phyloP scores from a whole-genome alignment of 2,797 vertebrate genomes.

The Pterois miles region DNA sequence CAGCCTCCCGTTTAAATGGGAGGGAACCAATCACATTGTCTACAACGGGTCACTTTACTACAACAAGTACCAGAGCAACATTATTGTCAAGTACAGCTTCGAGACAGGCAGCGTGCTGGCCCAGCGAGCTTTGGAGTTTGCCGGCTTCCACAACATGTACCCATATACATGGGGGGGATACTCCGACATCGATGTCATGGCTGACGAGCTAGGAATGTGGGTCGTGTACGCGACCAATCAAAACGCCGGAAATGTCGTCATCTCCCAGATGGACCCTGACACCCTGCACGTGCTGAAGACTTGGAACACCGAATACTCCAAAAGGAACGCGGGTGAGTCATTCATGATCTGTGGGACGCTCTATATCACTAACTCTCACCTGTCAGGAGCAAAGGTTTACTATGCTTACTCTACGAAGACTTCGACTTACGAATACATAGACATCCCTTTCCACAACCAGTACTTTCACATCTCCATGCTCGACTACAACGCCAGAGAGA shows the following conservation, averaged over 20 bases:
- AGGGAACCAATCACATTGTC: conserved; percentile 97
- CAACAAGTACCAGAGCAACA: conserved; percentile 99
- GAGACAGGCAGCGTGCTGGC: conserved; percentile 91
- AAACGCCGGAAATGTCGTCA: conserved; percentile 97
- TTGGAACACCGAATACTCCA: conserved; percentile 97
- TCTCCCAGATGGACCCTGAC: conserved; percentile 93
- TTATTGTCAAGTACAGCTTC: conserved; percentile 97
- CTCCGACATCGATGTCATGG: conserved; percentile 98
- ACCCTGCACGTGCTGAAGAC: conserved; percentile 93
- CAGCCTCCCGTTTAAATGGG: conserved; percentile 98
- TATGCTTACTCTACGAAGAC: conserved; percentile 97
- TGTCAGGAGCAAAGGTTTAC: conserved; percentile 98
- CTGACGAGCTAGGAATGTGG: conserved; percentile 97
- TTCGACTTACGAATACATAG: conserved; percentile 95
- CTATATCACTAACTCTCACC: conserved; percentile 96
- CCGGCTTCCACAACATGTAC: conserved; percentile 98
- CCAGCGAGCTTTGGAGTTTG: conserved; percentile 94
- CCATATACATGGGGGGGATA: conserved; percentile 98
- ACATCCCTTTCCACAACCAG: conserved; percentile 98
- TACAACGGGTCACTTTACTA: conserved; percentile 98
- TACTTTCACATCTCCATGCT: conserved; percentile 99
- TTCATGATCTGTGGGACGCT: conserved; percentile 99
- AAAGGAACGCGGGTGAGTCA: conserved; percentile 96
- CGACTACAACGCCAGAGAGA: conserved; percentile 96
- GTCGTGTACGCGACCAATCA: conserved; percentile 98